Percentiles rank a stretch among this genome's conserved stretches.
Evolutionary conservation across 64 coral and sea anemone species (phyloP).

Genomic region (Montipora foliosa): DNA sequence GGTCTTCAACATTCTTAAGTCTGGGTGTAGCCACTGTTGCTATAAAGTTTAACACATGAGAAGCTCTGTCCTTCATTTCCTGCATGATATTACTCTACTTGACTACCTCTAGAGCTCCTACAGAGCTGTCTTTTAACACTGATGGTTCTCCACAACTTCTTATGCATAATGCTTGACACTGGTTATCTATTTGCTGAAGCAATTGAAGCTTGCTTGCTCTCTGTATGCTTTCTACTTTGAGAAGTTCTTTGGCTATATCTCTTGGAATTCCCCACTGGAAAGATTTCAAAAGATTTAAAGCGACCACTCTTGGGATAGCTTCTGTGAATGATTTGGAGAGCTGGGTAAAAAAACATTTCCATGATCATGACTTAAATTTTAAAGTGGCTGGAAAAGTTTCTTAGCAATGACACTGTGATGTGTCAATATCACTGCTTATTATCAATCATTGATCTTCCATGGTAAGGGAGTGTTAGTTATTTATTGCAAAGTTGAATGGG

Average conservation of each 20-base stretch:
- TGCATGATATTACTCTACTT: neutral
- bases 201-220: slow-evolving; percentile 12
- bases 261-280: slow-evolving; percentile 26
- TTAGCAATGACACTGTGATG: too few species aligned
- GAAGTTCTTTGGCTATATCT: neutral
- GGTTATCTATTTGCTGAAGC: neutral
- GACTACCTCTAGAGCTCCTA: neutral
- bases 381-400: neutral
- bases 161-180: neutral
- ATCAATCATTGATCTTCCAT: too few species aligned
- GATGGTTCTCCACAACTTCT: slow-evolving; percentile 11
- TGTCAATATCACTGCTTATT: too few species aligned
- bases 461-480: neutral
- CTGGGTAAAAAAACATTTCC: neutral
- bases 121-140: slow-evolving; percentile 2
- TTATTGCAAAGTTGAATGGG: neutral
- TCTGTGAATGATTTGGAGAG: slow-evolving; percentile 2
- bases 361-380: too few species aligned
- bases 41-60: slow-evolving; percentile 20
- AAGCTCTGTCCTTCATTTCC: slow-evolving; percentile 28
- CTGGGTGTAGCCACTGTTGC: slow-evolving; percentile 28
- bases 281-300: neutral
- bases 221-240: neutral
- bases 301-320: neutral
- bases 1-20: neutral